Conservation (phyloP, 2,888 invertebrate species). For the Lepidocyrtinus sp. region DNA sequence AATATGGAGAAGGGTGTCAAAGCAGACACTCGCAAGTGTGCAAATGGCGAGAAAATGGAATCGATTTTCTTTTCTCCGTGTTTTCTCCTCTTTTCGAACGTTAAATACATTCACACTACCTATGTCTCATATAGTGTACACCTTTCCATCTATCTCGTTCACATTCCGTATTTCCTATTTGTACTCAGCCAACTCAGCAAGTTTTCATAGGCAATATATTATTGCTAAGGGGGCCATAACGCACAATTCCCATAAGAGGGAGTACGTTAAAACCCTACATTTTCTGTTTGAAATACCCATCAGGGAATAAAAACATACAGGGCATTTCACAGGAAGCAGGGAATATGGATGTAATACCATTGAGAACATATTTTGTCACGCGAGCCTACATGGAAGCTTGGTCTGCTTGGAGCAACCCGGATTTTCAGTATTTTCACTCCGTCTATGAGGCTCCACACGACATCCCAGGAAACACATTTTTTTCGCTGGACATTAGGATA, state of each 20-base stretch:
- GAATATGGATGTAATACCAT: not conserved
- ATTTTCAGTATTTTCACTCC: too few species aligned
- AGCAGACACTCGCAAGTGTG: conserved; percentile 67
- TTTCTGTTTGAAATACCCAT: not conserved
- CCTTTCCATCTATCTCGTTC: conserved; percentile 11
- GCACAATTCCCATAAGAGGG: too few species aligned
- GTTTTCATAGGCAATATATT: not conserved
- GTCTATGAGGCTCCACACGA: conserved; percentile 59
- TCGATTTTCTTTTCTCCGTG: conserved; percentile 67
- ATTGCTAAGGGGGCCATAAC: not conserved
- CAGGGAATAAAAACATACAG: not conserved
- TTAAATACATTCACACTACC: not conserved
- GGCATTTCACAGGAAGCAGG: not conserved
- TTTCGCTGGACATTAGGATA: conserved; percentile 52
- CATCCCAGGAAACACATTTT: conserved; percentile 41
- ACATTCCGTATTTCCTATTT: not conserved
- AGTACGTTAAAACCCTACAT: not conserved
- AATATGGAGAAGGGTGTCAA: conserved; percentile 64
- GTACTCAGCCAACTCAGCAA: not conserved
- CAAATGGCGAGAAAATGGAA: conserved; percentile 66
- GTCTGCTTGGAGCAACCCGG: too few species aligned
- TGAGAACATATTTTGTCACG: conserved; percentile 41
- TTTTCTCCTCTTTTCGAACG: conserved; percentile 49
- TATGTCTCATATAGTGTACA: not conserved
- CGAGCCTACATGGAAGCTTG: too few species aligned